These are phyloP conservation scores for Paraplagusia blochii DNA, from an alignment of 2,113 vertebrate species.

Conservation along the genomic window DNA sequence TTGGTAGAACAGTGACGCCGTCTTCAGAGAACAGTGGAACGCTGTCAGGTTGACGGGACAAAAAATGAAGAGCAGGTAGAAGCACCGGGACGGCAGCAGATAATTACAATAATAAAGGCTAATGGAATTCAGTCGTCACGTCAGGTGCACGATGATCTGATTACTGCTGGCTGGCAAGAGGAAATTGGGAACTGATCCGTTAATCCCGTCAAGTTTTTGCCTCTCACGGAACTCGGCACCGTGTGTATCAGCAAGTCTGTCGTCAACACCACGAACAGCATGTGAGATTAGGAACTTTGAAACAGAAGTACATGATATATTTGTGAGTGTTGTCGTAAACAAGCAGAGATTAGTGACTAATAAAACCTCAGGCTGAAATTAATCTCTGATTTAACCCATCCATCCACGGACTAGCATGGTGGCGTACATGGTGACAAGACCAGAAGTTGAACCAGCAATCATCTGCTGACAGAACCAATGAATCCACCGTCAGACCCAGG, in stretches of 20 bases:
- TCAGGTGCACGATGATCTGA: conserved; percentile 79
- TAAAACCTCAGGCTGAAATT: no score
- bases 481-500: no score
- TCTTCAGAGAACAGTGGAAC: conserved; percentile 13
- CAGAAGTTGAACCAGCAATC: no score
- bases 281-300: conserved; percentile 46
- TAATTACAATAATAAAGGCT: conserved; percentile 82
- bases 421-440: no score
- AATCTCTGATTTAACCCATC: no score
- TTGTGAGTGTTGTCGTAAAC: no score
- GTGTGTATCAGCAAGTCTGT: conserved; percentile 21
- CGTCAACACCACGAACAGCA: conserved; percentile 33
- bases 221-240: conserved; percentile 37
- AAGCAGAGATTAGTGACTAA: conserved; percentile 29
- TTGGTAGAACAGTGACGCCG: no score
- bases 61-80: conserved; percentile 37
- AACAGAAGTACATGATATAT: conserved; percentile 20
- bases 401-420: no score
- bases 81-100: conserved; percentile 52
- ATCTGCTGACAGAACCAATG: no score
- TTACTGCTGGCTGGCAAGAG: conserved; percentile 66
- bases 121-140: conserved; percentile 77
- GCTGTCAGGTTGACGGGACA: conserved; percentile 41
- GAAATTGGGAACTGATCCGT: conserved; percentile 79
- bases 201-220: conserved; percentile 70